phyloP scores from a whole-genome alignment of 2,113 vertebrate species.

The Hemichromis elongatus region DNA sequence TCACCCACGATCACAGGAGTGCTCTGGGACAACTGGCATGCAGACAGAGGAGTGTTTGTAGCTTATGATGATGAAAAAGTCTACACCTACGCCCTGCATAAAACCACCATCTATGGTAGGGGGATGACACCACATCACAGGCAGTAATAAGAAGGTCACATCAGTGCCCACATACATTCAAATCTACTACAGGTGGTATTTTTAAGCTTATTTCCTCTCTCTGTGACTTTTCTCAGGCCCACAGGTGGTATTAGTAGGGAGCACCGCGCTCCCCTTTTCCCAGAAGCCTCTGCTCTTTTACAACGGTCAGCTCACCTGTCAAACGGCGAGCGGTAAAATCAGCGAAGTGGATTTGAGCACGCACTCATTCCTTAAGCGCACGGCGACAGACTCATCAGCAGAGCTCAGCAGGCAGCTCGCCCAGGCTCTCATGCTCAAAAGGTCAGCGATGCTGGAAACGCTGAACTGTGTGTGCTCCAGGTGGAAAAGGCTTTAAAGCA shows the following conservation, averaged over 20 bases:
- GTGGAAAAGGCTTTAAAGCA: neutral
- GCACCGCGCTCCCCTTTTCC: constrained; percentile 85
- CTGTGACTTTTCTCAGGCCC: constrained; percentile 72
- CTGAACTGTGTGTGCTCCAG: neutral
- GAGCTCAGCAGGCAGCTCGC: constrained; percentile 75
- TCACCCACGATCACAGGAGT: constrained; percentile 90
- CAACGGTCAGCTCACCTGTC: constrained; percentile 93
- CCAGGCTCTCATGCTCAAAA: constrained; percentile 85
- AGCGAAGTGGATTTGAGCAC: constrained; percentile 82
- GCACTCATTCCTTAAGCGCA: constrained; percentile 83
- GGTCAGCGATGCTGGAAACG: constrained; percentile 29
- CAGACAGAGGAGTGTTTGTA: constrained; percentile 88
- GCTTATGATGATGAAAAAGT: constrained; percentile 92
- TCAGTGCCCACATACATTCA: neutral
- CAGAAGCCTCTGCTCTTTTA: constrained; percentile 91
- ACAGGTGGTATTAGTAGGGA: constrained; percentile 84
- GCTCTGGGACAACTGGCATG: constrained; percentile 92
- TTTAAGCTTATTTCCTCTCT: neutral
- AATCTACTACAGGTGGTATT: neutral
- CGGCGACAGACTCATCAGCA: constrained; percentile 40
- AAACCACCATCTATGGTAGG: constrained; percentile 90
- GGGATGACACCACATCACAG: neutral
- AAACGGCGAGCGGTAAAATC: constrained; percentile 89
- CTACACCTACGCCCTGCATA: constrained; percentile 90
- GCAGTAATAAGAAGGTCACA: neutral